Evolutionary conservation across 2,888 invertebrate species (phyloP).

Genomic region (Metallyticus violacea): DNA sequence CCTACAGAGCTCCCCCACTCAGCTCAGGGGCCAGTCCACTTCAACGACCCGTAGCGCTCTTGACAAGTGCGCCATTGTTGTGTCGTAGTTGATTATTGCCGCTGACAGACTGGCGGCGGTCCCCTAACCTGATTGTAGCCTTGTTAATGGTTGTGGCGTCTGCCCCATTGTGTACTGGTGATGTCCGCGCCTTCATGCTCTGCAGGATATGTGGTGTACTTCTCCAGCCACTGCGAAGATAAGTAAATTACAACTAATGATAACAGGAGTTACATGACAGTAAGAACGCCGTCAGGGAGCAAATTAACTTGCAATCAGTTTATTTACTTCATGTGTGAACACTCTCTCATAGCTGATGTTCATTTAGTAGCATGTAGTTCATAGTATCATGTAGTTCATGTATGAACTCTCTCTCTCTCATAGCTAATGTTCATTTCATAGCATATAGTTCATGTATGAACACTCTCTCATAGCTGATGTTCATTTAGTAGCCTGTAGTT

Average conservation of each 20-base stretch:
- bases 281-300: no score
- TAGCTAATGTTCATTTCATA: no score
- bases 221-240: not conserved
- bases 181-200: not conserved
- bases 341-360: no score
- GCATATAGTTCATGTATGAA: no score
- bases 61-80: constrained; percentile 11
- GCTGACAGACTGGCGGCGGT: constrained; percentile 19
- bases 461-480: no score
- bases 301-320: no score
- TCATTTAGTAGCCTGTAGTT: no score
- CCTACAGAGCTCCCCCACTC: not conserved
- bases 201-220: not conserved
- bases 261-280: not conserved
- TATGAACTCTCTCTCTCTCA: no score
- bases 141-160: constrained; percentile 18
- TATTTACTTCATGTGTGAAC: no score
- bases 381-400: no score
- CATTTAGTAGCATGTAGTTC: no score
- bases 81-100: constrained; percentile 6
- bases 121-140: constrained; percentile 19
- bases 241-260: not conserved
- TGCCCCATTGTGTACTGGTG: not conserved
- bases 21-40: not conserved
- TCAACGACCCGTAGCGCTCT: not conserved